These are phyloP conservation scores for Nesometra sesokonis DNA, from an alignment of 35 echinoderm and acorn worm genomes.

Conservation along the genomic window DNA sequence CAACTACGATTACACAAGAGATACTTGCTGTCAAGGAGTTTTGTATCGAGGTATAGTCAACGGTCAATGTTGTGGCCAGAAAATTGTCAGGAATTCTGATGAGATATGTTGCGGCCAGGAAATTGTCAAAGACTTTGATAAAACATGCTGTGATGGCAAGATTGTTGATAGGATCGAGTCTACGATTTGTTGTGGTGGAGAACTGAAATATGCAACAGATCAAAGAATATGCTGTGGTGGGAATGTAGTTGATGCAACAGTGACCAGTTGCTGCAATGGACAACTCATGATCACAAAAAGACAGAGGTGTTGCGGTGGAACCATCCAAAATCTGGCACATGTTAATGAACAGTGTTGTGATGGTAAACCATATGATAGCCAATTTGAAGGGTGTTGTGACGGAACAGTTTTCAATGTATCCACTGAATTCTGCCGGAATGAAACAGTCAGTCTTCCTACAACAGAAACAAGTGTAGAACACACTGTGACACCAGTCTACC, in stretches of 20 bases:
- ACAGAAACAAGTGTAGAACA: not conserved
- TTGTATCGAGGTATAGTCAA: constrained; percentile 8
- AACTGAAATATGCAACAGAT: not conserved
- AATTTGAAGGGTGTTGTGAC: not conserved
- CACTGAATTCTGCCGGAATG: not conserved
- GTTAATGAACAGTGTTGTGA: not conserved
- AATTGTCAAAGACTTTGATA: not conserved
- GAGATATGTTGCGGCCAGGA: constrained; percentile 39
- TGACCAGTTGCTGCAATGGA: not conserved
- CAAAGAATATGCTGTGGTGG: not conserved
- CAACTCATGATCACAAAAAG: not conserved
- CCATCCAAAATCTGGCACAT: not conserved
- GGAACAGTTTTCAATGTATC: not conserved
- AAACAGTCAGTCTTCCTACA: not conserved
- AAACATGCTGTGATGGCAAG: constrained; percentile 15
- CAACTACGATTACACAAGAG: constrained; percentile 4
- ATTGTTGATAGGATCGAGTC: constrained; percentile 13
- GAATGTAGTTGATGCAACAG: not conserved
- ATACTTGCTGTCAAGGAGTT: constrained; percentile 45
- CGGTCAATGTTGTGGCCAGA: constrained; percentile 51
- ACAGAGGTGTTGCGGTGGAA: not conserved
- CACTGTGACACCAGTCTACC: not conserved
- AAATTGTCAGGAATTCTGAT: constrained; percentile 16
- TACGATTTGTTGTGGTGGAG: not conserved
- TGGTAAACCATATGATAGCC: not conserved